phyloP scores from a whole-genome alignment of 2,888 invertebrate genomes.

The Euplexia lucipara region DNA sequence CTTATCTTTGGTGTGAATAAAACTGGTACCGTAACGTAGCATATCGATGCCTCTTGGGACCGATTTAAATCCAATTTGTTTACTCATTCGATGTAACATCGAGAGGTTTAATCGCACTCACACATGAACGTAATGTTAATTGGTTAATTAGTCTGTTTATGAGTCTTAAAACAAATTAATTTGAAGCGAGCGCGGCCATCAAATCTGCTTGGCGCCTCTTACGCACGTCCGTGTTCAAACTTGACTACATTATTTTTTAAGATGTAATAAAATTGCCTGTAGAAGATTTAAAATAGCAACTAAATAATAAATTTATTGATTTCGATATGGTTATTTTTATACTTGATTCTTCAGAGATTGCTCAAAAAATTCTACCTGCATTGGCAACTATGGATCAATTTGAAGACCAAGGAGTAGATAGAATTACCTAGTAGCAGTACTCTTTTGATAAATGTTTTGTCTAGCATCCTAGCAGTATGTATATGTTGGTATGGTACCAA shows the following conservation, averaged over 20 bases:
- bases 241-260: slow-evolving; percentile 37
- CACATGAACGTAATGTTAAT: slow-evolving; percentile 76
- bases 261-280: neutral
- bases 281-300: neutral
- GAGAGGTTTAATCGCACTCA: slow-evolving; percentile 49
- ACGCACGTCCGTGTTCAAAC: slow-evolving; percentile 65
- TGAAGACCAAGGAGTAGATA: too few relatives aligned
- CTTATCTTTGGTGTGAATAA: slow-evolving; percentile 41
- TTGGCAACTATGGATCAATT: too few relatives aligned
- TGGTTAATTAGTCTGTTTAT: slow-evolving; percentile 81
- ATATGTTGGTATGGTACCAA: too few relatives aligned
- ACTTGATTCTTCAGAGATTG: neutral
- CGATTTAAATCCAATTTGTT: slow-evolving; percentile 71
- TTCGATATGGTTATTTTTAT: neutral
- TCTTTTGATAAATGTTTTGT: too few relatives aligned
- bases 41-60: slow-evolving; percentile 29
- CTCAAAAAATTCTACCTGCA: too few relatives aligned
- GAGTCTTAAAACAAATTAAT: slow-evolving; percentile 81
- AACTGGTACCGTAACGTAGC: slow-evolving; percentile 28
- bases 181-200: slow-evolving; percentile 69
- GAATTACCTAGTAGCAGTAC: too few relatives aligned
- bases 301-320: neutral
- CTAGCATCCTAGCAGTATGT: too few relatives aligned
- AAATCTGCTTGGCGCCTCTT: slow-evolving; percentile 79
- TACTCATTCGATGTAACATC: slow-evolving; percentile 66